Percentiles rank a stretch among this genome's conserved stretches.
Evolutionary conservation across 1,140 invertebrate species (phyloP).

Genomic region (Rhizoglyphus robini): DNA sequence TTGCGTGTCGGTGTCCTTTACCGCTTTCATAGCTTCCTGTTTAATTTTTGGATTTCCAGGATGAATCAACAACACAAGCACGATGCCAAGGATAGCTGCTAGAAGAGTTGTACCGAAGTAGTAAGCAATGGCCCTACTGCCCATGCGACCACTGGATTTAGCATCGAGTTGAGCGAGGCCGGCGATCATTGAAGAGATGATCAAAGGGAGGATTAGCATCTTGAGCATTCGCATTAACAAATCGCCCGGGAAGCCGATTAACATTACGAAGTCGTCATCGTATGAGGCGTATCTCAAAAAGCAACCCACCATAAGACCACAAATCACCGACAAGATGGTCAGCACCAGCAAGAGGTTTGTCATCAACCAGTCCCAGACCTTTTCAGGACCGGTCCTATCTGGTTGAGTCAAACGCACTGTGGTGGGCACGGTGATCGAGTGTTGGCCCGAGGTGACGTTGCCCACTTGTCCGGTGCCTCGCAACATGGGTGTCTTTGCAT

Average conservation of each 20-base stretch:
- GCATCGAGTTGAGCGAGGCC: conserved; percentile 34
- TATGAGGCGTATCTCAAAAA: conserved; percentile 28
- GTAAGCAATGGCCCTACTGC: conserved; percentile 40
- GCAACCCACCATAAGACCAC: conserved; percentile 35
- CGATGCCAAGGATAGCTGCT: conserved; percentile 39
- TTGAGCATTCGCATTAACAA: conserved; percentile 39
- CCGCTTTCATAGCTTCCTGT: conserved; percentile 22
- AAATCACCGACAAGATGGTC: conserved; percentile 38
- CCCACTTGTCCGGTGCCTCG: background rate
- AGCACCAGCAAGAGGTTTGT: conserved; percentile 37
- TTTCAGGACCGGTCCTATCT: background rate
- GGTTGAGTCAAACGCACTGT: conserved; percentile 19
- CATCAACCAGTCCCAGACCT: conserved; percentile 26
- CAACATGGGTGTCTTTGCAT: conserved; percentile 17
- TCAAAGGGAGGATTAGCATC: conserved; percentile 39
- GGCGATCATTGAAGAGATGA: conserved; percentile 36
- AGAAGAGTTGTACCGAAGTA: conserved; percentile 45
- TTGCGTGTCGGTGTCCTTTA: conserved; percentile 28
- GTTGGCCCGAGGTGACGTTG: background rate
- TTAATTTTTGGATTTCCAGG: conserved; percentile 34
- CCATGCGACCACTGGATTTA: conserved; percentile 37
- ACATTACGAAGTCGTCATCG: conserved; percentile 30
- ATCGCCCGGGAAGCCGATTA: conserved; percentile 38
- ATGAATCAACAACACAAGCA: conserved; percentile 39
- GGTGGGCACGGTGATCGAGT: conserved; percentile 16